Evolutionary conservation across 2,888 invertebrate genomes (phyloP), one percentile per base, ranked within the genome.

Genomic region (Charanyca ferruginea): DNA sequence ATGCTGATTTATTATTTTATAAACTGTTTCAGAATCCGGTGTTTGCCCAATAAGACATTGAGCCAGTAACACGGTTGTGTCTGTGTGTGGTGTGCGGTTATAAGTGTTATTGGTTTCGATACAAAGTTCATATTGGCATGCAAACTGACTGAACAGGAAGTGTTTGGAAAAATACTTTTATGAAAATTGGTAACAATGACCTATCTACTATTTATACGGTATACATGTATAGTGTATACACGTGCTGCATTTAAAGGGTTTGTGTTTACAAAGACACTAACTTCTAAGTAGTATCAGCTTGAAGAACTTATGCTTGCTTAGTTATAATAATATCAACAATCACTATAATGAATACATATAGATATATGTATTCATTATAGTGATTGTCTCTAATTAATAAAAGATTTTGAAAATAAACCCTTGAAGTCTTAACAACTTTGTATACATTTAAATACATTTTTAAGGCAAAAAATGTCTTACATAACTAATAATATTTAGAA

Each of bases 41-140:
- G 80, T 85, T 89, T 87, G 83, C 85, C 75, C 85, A 88, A 88
- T 80, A 85, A 81, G 83, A 79, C 83, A 88, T 84, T 84, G 66
- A 78, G 70, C 52, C 65, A 73, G 63, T 63, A 68, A 66, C 66
- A 74, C 58, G 58, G 59, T 64, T 78, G 63, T 44, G n/a, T 48
- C 28, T 16, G 44, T 70, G 66, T 81, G 60, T 13, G 57, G 68
- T 81, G 60, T 13, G 60, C 53, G 20, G 47, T 48, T 76, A 41
- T 68, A 62, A 57, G 23, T 77, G 76, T 66, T 77, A 77, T 71
- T 51, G 48, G 38, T 45, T 63, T 58, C 32, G 42, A 51, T 66
- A 48, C 52, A 72, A 54, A 77, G 80, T 68, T 63, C 25, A 77
- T 32, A 64, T 73, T 60, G 5, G 68, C 47, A 9, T 71, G 60